Base-by-base conservation (phyloP, 2,888 invertebrate genomes). In the Metellina segmentata region DNA sequence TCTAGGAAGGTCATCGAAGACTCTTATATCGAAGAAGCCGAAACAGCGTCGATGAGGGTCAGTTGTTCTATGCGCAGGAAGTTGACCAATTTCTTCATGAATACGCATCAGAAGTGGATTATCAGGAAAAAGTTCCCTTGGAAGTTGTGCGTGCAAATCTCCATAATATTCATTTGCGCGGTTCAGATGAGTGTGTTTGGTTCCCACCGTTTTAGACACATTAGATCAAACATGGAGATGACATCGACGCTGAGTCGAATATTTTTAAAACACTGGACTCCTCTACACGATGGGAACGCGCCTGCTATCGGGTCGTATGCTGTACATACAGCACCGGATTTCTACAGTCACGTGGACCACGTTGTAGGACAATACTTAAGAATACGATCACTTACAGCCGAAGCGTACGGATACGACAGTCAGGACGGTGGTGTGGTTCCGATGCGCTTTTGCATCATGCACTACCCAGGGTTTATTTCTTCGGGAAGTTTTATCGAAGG, bases 81-180 rank as follows among this genome's bases (percentile, higher is more conserved):
- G 91, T 94, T 96, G 61, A 97, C 98, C 95, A 99, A 99, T 95
- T 98, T 98, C 95, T 99, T 99, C 94, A 99, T 99, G 99, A 99
- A 99, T 95, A 99, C 99, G 0, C 97, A 99, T 93, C 98, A 99
- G 95, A 99, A 99, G 95, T 99, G 98, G 97, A 97, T 97, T 94
- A 98, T 98, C 0, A 97, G 98, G 94, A 96, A 97, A 93, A 97
- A 98, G 94, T 98, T 98, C 94, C 99, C 99, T 0, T 99, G 98
- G 96, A 99, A 99, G 96, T 97, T 99, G 94, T 96, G 97, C 0
- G 96, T 99, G 0, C 99, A 99, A 96, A 96, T 99, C 53, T 96
- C 99, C 78, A 99, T 99, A 96, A 98, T 99, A 93, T 95, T 99
- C 93, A 95, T 99, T 89, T 98, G 99, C n/a, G 99, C 99, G 0